A percentile compares a stretch with the other conserved stretches of the same genome.
Conservation (phyloP, 92 coral and sea anemone genomes). For the Siderastrea radians region DNA sequence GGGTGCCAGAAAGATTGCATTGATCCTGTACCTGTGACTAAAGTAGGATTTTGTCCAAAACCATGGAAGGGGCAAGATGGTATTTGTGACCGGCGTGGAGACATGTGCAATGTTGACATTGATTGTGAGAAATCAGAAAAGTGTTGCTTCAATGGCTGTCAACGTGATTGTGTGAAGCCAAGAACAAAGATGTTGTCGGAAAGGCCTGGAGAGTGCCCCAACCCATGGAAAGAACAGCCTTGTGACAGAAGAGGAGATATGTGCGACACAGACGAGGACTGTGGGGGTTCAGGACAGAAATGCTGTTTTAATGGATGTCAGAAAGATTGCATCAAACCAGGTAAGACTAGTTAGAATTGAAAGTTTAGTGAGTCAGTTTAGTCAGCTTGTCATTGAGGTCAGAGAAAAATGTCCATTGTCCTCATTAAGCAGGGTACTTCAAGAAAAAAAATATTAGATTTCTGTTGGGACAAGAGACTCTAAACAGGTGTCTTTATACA, state of each 20-base stretch:
- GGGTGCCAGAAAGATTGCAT: slow-evolving; percentile 16
- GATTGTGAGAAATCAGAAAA: slow-evolving; percentile 58
- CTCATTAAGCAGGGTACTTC: too few relatives aligned
- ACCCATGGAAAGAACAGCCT: slow-evolving; percentile 63
- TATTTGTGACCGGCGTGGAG: slow-evolving; percentile 76
- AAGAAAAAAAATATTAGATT: too few relatives aligned
- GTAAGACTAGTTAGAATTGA: not conserved
- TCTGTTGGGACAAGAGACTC: too few relatives aligned
- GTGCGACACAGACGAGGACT: slow-evolving; percentile 68
- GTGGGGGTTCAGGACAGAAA: slow-evolving; percentile 44
- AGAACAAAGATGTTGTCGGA: not conserved
- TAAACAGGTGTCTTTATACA: too few relatives aligned
- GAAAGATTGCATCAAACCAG: slow-evolving; percentile 72
- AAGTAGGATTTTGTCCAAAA: slow-evolving; percentile 70
- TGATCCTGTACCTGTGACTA: slow-evolving; percentile 18
- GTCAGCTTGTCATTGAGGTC: too few relatives aligned
- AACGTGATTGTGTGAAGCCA: slow-evolving; percentile 73
- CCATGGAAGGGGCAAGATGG: slow-evolving; percentile 79
- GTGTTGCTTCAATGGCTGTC: slow-evolving; percentile 90
- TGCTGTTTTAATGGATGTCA: slow-evolving; percentile 90
- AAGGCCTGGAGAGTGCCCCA: slow-evolving; percentile 65
- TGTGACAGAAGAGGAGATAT: slow-evolving; percentile 77
- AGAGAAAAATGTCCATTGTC: not conserved
- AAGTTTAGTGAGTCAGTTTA: not conserved
- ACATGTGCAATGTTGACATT: slow-evolving; percentile 59